Base-by-base conservation (phyloP, 2,113 vertebrate species). In the Lutjanus erythropterus region DNA sequence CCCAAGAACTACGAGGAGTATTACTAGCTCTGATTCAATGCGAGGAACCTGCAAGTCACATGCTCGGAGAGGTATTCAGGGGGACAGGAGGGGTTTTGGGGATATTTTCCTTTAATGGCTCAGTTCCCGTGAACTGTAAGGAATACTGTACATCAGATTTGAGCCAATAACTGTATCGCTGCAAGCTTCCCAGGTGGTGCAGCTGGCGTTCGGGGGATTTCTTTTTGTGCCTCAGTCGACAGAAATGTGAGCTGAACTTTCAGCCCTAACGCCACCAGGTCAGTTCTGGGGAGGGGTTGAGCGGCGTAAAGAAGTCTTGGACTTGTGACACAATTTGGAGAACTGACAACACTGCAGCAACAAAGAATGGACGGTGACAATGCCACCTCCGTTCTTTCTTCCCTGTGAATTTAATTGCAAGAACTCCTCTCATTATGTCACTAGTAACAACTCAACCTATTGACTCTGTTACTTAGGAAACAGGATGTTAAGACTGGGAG, bases 1-100 rank as follows among this genome's bases (percentile, higher is more conserved):
- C 98, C 97, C 88, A 99, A 98, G 93, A 98, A 97, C 95, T 99
- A 99, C 61, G 98, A 98, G 95, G 97, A 98, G 90, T 99, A 98
- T 95, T 98, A 99, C 94, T 99, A 96, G 92, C 75, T 82, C 71
- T 55, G 83, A 60, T 68, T 49, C 8, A 27, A 74, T 50, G 39
- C 18, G 8, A 55, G 33, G 27, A 72, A 59, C 33, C 52, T 9
- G 0, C 37, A 41, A n/a, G 18, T 12, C 46, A 55, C 47, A 44
- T 23, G 15, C 11, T 18, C 21, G 44, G 31, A 70, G 27, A 74
- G 66, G 64, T 56, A 47, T 52, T 80, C 49, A 23, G 14, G 21
- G 47, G 70, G 49, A 8, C 15, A n/a, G 29, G 0, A 33, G 37
- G 37, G 44, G 29, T 15, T 21, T 39, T 37, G 16, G 12, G 29